Conservation (phyloP, 2,113 vertebrate genomes). For the Cavia porcellus region DNA sequence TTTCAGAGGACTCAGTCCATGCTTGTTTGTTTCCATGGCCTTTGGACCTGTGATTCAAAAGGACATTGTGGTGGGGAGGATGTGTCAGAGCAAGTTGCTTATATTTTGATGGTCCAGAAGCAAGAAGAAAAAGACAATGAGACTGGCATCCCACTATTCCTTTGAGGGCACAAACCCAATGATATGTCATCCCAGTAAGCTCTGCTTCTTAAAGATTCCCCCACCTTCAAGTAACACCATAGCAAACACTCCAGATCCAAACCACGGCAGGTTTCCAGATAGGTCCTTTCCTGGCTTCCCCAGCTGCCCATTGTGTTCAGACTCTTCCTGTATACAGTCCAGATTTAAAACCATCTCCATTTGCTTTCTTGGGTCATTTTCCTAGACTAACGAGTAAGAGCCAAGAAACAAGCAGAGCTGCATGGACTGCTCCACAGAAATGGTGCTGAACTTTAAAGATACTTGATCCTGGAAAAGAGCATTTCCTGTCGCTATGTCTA, state of each 20-base stretch:
- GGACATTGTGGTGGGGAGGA: neutral
- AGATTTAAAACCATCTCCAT: neutral
- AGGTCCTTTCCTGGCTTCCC: accelerated
- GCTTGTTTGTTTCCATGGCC: neutral
- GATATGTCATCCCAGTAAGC: neutral
- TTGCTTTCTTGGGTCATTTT: neutral
- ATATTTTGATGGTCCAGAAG: neutral
- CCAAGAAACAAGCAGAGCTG: neutral
- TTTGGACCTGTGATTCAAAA: neutral
- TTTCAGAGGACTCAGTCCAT: neutral
- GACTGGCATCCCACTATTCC: neutral
- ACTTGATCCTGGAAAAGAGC: neutral
- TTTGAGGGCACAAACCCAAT: neutral
- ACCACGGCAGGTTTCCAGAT: neutral
- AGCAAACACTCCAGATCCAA: neutral
- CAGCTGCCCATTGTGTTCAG: neutral
- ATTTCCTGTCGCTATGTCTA: neutral
- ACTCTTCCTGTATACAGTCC: accelerated
- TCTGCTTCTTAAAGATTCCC: neutral
- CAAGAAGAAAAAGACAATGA: neutral
- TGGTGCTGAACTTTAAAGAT: too few species aligned
- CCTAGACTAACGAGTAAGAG: neutral
- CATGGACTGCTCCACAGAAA: neutral
- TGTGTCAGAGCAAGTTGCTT: neutral
- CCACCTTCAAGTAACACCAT: neutral